Evolutionary conservation across 2,888 invertebrate species (phyloP), one percentile per base, ranked within the genome.

Genomic region (Biston stratarius): DNA sequence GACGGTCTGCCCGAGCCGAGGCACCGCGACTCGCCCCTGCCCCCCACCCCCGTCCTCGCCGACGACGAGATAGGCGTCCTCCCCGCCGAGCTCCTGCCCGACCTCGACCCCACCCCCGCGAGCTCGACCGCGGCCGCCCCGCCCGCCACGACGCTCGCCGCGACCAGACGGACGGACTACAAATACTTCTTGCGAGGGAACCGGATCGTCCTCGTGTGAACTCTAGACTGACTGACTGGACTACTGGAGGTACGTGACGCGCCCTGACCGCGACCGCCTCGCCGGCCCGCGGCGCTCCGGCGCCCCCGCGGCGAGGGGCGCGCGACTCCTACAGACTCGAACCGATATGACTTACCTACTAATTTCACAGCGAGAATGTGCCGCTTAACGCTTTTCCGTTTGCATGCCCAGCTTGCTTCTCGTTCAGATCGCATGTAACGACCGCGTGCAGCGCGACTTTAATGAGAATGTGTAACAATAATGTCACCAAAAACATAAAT

Each of bases 151-250:
- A 87, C 86, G 6, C 80, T 74, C 70, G 85, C 51, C n/a, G 66
- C 86, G 72, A 87, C 80, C 67, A 86, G 82, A 78, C 88, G 91
- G 82, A 92, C 90, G 83, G 93, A 92, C 75, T 80, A 88, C 74
- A 92, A 89, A 81, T 94, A 85, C 81, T 87, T 89, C 78, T 88
- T 94, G 15, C 89, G 92, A 70, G 94, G 94, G 74, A 94, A 94
- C 90, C 92, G 81, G 87, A 94, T 94, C 75, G 84, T 94, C 77
- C 85, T 89, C 88, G 90, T 91, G 83, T 92, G 92, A 93, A 82
- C 51, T 81, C 82, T n/a, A 86, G 83, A 80, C 78, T 74, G 76
- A 83, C 81, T 81, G 80, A 82, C 78, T 64, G 44, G 12, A 11
- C 44, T 44, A 3, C 42, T 42, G 68, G 69, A 72, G 73, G 72